These are phyloP conservation scores for Parnassius mnemosyne DNA, from an alignment of 2,888 invertebrate genomes.

Conservation along the genomic window DNA sequence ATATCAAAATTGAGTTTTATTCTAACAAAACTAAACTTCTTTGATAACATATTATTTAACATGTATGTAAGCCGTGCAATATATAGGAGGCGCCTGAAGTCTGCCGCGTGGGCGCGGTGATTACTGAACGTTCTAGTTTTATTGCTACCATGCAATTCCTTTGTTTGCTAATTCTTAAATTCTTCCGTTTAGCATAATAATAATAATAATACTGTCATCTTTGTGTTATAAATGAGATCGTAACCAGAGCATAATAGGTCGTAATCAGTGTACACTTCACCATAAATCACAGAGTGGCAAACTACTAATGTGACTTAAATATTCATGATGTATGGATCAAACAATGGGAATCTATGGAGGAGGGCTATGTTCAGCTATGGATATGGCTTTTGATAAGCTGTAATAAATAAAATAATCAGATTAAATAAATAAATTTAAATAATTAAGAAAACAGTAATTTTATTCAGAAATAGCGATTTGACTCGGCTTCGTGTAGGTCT, in stretches of 20 bases:
- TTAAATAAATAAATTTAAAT: too few species aligned
- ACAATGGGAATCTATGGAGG: too few species aligned
- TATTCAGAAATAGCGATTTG: too few species aligned
- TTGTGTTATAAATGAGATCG: constrained; percentile 1
- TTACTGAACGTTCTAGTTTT: constrained; percentile 63
- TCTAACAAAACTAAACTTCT: too few species aligned
- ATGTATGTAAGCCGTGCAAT: constrained; percentile 1
- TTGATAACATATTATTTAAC: too few species aligned
- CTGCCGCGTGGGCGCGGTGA: constrained; percentile 68
- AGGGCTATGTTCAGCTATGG: too few species aligned
- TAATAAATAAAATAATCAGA: too few species aligned
- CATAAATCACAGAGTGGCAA: not conserved
- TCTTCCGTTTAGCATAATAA: constrained; percentile 30
- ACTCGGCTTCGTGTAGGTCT: too few species aligned
- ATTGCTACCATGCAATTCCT: constrained; percentile 65
- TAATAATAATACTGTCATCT: constrained; percentile 8
- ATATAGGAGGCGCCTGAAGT: constrained; percentile 67
- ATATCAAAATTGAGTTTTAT: too few species aligned
- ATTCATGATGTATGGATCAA: not conserved
- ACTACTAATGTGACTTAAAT: not conserved
- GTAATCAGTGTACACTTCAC: not conserved
- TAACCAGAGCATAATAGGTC: not conserved
- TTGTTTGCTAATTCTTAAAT: constrained; percentile 50
- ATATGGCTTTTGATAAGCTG: too few species aligned
- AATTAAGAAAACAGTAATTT: too few species aligned